Evolutionary conservation across 2,888 invertebrate species (phyloP).

Genomic region (Cremastinae sp.): DNA sequence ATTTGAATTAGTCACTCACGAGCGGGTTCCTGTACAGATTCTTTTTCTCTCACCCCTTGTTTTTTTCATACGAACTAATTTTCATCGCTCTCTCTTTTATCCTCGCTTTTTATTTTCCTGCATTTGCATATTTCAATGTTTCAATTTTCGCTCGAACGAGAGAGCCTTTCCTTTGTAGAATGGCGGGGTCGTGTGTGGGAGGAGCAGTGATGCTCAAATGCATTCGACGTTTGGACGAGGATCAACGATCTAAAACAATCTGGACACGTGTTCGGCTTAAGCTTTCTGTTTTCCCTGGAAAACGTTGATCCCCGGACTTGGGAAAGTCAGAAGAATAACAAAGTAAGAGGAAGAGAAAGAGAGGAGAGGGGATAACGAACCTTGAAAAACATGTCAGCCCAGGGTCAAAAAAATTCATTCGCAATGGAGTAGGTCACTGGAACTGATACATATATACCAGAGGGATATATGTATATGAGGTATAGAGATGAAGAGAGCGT

Average conservation of each 20-base stretch:
- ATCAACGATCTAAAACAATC: background rate
- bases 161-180: too few relatives aligned
- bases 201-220: too few relatives aligned
- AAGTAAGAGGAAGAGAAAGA: slow-evolving; percentile 21
- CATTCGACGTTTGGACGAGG: too few relatives aligned
- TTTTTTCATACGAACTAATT: slow-evolving; percentile 21
- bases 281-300: background rate
- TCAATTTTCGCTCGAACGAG: too few relatives aligned
- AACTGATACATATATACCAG: too few relatives aligned
- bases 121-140: too few relatives aligned
- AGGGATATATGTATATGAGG: too few relatives aligned
- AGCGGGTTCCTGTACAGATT: slow-evolving; percentile 10
- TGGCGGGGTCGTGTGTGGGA: too few relatives aligned
- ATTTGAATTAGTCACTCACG: slow-evolving; percentile 35
- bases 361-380: slow-evolving; percentile 11
- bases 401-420: background rate
- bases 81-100: slow-evolving; percentile 10
- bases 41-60: background rate
- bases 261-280: background rate
- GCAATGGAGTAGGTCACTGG: too few relatives aligned
- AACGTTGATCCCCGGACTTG: background rate
- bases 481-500: too few relatives aligned
- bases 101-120: background rate
- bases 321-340: slow-evolving; percentile 32
- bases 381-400: background rate